Conservation (phyloP, 2,113 vertebrate species). For the Tupaia tana region DNA sequence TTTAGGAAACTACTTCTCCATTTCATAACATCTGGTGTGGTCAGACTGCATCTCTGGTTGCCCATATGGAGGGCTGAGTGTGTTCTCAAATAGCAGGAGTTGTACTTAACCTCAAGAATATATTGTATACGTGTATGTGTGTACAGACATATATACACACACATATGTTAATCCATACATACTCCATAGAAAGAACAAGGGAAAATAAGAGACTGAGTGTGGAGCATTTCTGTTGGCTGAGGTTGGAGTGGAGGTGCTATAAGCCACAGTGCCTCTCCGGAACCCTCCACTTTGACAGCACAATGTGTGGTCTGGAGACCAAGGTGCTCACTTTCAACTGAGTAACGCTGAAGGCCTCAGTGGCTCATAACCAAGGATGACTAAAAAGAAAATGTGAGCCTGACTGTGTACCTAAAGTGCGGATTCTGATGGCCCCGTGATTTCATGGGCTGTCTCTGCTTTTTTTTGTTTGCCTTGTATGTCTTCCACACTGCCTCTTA, state of each 20-base stretch:
- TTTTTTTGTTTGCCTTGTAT: background rate
- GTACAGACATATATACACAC: background rate
- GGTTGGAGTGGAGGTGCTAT: background rate
- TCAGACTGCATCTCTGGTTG: too few species aligned
- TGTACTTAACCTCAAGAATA: background rate
- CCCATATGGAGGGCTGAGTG: too few species aligned
- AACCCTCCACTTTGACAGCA: background rate
- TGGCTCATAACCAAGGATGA: rapidly evolving
- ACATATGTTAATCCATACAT: too few species aligned
- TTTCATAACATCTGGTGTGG: too few species aligned
- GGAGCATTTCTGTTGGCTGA: background rate
- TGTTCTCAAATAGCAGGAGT: background rate
- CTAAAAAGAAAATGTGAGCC: background rate
- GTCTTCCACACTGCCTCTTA: background rate
- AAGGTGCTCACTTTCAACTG: background rate
- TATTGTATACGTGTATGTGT: too few species aligned
- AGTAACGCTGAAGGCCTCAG: background rate
- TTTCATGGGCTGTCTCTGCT: background rate
- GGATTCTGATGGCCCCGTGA: too few species aligned
- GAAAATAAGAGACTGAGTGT: background rate
- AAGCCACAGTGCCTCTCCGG: background rate
- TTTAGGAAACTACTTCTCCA: too few species aligned
- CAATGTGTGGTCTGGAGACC: background rate
- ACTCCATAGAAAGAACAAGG: background rate
- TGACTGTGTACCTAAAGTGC: background rate